Percentiles rank a stretch among this genome's conserved stretches.
phyloP scores from a whole-genome alignment of 2,888 invertebrate species.

The Andrena minutula region DNA sequence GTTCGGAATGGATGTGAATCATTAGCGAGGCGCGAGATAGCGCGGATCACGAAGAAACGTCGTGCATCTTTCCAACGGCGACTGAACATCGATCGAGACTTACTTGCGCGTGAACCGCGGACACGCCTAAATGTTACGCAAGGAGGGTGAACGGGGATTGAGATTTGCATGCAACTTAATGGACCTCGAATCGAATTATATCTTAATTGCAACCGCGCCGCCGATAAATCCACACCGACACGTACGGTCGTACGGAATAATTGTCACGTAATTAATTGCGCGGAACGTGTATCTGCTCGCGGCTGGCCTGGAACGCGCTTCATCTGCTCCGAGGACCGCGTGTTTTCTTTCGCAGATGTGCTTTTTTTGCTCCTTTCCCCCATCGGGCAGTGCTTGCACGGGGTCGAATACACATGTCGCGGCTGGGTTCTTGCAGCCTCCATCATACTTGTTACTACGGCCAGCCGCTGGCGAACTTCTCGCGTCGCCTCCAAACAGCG shows the following conservation, averaged over 20 bases:
- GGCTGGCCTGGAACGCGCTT: slow-evolving; percentile 25
- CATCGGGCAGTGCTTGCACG: slow-evolving; percentile 29
- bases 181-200: background rate
- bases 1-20: slow-evolving; percentile 11
- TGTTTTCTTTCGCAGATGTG: slow-evolving; percentile 55
- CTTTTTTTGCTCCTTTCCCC: slow-evolving; percentile 12
- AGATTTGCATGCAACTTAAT: background rate
- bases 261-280: slow-evolving; percentile 33
- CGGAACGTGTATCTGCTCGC: slow-evolving; percentile 21
- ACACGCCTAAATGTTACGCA: background rate
- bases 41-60: slow-evolving; percentile 24
- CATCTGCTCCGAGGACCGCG: background rate
- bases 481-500: slow-evolving; percentile 41
- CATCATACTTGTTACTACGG: slow-evolving; percentile 34
- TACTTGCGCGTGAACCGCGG: background rate
- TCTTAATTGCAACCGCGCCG: background rate
- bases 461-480: slow-evolving; percentile 30
- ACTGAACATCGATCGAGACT: slow-evolving; percentile 14
- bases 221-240: background rate
- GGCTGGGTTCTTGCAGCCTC: slow-evolving; percentile 25
- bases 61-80: slow-evolving; percentile 29
- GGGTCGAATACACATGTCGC: slow-evolving; percentile 33
- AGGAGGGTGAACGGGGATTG: background rate
- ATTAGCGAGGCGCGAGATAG: slow-evolving; percentile 19
- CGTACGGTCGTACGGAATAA: background rate